Percentiles rank a stretch among this genome's conserved stretches.
Conservation (phyloP, 92 coral and sea anemone genomes). For the Meandrina meandrites region DNA sequence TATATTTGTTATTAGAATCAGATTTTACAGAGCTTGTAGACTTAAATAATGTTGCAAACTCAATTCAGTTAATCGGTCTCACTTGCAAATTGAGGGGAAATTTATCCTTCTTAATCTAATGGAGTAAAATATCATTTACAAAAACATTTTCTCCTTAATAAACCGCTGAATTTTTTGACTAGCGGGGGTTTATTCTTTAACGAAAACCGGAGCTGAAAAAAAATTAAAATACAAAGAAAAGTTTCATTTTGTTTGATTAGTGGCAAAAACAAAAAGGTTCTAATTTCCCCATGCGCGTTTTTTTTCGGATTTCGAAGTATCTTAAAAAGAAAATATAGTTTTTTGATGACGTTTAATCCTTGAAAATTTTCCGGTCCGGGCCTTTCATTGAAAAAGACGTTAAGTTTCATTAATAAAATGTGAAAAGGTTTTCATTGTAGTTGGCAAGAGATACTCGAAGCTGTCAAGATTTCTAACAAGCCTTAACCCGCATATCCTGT, state of each 20-base stretch:
- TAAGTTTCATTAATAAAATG: not conserved
- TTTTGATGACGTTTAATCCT: not conserved
- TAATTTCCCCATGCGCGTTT: not conserved
- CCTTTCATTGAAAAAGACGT: slow-evolving; percentile 3
- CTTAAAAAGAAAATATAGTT: slow-evolving; percentile 1
- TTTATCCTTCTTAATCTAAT: slow-evolving; percentile 22
- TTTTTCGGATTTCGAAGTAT: not conserved
- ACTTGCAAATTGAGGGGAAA: slow-evolving; percentile 20
- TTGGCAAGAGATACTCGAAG: slow-evolving; percentile 13
- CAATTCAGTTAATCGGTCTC: slow-evolving; percentile 12
- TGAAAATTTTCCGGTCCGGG: not conserved
- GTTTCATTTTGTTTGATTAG: slow-evolving; percentile 16
- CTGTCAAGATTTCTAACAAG: slow-evolving; percentile 2
- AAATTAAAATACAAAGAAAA: slow-evolving; percentile 21
- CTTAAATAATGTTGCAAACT: not conserved
- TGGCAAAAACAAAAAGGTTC: not conserved
- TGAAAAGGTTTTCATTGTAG: slow-evolving; percentile 8
- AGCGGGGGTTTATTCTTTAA: slow-evolving; percentile 20
- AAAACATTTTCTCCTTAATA: slow-evolving; percentile 14
- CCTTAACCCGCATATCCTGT: slow-evolving; percentile 25
- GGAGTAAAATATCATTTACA: not conserved
- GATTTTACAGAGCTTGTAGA: slow-evolving; percentile 19
- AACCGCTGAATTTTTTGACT: slow-evolving; percentile 14
- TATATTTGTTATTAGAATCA: not conserved
- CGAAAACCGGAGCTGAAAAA: slow-evolving; percentile 6